Base-by-base conservation (phyloP, 1,140 invertebrate species). In the Meteorus sp. region DNA sequence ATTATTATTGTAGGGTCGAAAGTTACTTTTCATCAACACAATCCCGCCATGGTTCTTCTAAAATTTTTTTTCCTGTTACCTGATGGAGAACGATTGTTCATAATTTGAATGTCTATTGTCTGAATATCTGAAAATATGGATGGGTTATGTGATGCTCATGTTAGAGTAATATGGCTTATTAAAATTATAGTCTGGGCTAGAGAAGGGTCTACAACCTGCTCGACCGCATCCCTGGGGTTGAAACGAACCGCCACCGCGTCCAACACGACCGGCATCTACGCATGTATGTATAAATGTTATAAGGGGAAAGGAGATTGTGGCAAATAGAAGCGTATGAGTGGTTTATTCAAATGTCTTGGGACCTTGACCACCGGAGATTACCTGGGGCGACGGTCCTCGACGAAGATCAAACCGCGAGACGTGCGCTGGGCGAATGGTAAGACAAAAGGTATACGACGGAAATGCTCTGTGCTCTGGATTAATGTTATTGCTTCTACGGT, bases 101-200 rank as follows among this genome's bases (percentile, higher is more conserved):
- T n/a, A n/a, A n/a, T n/a, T n/a, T n/a, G n/a, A n/a, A n/a, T n/a
- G n/a, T n/a, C n/a, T n/a, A n/a, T n/a, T n/a, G n/a, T n/a, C n/a
- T n/a, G n/a, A n/a, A n/a, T n/a, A n/a, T n/a, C n/a, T n/a, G n/a
- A n/a, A n/a, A n/a, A n/a, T n/a, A n/a, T n/a, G n/a, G n/a, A n/a
- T n/a, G n/a, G n/a, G n/a, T n/a, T n/a, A n/a, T n/a, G n/a, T n/a
- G n/a, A n/a, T n/a, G 29, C 8, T 59, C 65, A 66, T 61, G 63
- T 64, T 65, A 66, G 53, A 61, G 72, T 78, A 74, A 78, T 74
- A 73, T 59, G 69, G 75, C 73, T 79, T 78, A 79, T 79, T 79
- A 79, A 78, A 79, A 78, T 79, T 78, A 76, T 73, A 79, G 60
- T 54, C 55, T 33, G 63, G 50, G 63, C 56, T 2, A n/a, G n/a